phyloP scores from a whole-genome alignment of 2,797 vertebrate species.

The Carduelis carduelis region DNA sequence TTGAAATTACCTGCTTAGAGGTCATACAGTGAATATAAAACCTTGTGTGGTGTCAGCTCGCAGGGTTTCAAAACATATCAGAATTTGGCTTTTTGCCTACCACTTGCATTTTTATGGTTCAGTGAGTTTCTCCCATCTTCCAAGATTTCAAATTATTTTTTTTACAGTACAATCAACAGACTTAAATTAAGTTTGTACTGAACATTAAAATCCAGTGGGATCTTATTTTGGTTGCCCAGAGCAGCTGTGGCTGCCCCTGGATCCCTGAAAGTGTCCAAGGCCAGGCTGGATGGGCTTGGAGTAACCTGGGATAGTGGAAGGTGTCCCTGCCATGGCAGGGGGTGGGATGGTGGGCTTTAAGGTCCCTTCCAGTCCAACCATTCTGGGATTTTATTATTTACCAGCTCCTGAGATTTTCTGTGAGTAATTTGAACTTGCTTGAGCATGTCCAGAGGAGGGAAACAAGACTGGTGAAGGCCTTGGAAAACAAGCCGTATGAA shows the following conservation, averaged over 20 bases:
- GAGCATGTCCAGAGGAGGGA: not conserved
- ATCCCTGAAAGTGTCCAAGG: not conserved
- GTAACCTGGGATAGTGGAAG: not conserved
- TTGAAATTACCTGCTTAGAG: not conserved
- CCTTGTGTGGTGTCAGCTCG: accelerated
- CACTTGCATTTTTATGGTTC: not conserved
- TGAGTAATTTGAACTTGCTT: not conserved
- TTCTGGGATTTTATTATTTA: not conserved
- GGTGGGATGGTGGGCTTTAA: not conserved
- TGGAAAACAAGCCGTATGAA: not conserved
- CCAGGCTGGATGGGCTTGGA: accelerated
- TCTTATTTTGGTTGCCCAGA: not conserved
- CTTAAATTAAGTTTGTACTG: not conserved
- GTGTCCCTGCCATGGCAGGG: not conserved
- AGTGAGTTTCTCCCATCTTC: not conserved
- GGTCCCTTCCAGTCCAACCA: not conserved
- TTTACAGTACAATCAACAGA: not conserved
- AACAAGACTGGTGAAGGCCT: not conserved
- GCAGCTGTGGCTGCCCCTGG: not conserved
- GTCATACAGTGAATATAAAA: not conserved
- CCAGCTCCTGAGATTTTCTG: not conserved
- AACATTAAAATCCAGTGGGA: not conserved
- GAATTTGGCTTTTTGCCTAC: not conserved
- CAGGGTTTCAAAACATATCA: not conserved
- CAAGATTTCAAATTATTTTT: not conserved